Evolutionary conservation across 2,888 invertebrate genomes (phyloP), one percentile per base, ranked within the genome.

Genomic region (Eupithecia centaureata): DNA sequence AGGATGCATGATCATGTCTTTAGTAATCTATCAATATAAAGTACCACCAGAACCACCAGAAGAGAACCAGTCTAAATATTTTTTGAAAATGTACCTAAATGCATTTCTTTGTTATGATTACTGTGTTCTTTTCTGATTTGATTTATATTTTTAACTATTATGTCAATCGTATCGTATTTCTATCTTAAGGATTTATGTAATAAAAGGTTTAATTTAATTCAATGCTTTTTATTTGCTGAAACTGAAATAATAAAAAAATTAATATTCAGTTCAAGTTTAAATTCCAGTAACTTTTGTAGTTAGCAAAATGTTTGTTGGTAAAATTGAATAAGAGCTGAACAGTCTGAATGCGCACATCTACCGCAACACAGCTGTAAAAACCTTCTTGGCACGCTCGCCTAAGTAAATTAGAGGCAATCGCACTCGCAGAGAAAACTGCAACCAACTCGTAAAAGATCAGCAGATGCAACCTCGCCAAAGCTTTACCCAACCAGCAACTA

Each of bases 371-470:
- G 63, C 51, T 60, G 33, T 63, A 60, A 65, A 62, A 65, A 56
- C 28, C 58, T 27, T 8, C 25, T 57, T 51, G 30, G 65, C 47
- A 22, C 42, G 51, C 57, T 57, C 51, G 28, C n/a, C 54, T 60
- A 47, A 65, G 62, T 65, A 63, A 59, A 68, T 62, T 62, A 62
- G 56, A 38, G 10, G 28, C 54, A 57, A 61, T 58, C 18, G 25
- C 56, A 65, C 12, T 59, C 27, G 18, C 38, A 25, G 52, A 63
- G 52, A 33, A 62, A 65, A 56, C 59, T 65, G 64, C 65, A 65
- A 63, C 33, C 58, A 65, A 68, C 27, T 62, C 47, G 56, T 65
- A 56, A 51, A 61, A 30, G 32, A 65, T 51, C 58, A 65, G 58
- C 27, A 63, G 12, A 47, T 47, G 47, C 22, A 18, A 22, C 47